Evolutionary conservation across 2,797 vertebrate species (phyloP).

Genomic region (Pangasius djambal): DNA sequence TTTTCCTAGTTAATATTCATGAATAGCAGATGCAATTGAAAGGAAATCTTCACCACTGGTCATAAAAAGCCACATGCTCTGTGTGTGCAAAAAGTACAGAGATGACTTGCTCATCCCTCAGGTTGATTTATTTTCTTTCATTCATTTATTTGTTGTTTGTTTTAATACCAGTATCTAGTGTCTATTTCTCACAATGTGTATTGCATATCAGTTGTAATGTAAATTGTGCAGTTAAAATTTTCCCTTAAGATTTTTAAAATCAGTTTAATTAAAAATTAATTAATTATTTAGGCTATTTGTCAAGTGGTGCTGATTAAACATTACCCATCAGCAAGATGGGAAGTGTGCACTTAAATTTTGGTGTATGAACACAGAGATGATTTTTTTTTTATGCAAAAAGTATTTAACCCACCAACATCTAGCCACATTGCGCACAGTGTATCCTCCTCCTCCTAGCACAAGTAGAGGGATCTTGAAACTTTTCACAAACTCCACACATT

Average conservation of each 20-base stretch:
- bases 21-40: no score
- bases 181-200: neutral
- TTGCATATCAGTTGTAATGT: neutral
- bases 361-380: neutral
- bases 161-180: neutral
- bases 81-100: no score
- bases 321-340: neutral
- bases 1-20: no score
- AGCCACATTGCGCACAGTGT: constrained; percentile 96
- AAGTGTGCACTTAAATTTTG: neutral
- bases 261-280: neutral
- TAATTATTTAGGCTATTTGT: neutral
- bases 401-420: constrained; percentile 87
- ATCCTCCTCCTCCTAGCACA: constrained; percentile 95
- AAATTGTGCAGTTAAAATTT: neutral
- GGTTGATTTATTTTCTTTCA: neutral
- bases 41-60: no score
- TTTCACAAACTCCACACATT: constrained; percentile 98
- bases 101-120: neutral
- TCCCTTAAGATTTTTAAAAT: neutral
- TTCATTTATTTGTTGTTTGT: neutral
- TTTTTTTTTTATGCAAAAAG: neutral
- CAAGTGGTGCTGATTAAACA: no score
- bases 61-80: neutral
- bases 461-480: constrained; percentile 95